phyloP scores from a whole-genome alignment of 2,888 invertebrate species.

The Orthosia gracilis region DNA sequence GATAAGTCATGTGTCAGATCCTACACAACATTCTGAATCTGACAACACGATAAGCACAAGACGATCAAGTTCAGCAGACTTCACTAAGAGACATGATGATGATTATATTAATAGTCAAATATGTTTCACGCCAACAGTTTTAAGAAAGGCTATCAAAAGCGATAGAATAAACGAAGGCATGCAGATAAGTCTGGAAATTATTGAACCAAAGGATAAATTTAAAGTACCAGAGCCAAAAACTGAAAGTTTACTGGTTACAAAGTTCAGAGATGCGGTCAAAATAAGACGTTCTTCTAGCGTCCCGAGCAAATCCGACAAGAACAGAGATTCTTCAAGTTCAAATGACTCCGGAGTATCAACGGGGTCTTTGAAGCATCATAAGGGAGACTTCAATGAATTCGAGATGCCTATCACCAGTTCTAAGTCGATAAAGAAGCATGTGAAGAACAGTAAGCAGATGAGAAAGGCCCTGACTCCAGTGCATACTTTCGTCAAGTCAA shows the following conservation, averaged over 20 bases:
- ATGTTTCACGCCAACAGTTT: slow-evolving; percentile 86
- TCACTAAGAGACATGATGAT: slow-evolving; percentile 91
- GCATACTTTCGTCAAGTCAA: slow-evolving; percentile 92
- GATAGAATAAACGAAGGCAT: slow-evolving; percentile 84
- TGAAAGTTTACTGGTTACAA: slow-evolving; percentile 84
- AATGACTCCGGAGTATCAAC: slow-evolving; percentile 94
- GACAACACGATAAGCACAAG: slow-evolving; percentile 86
- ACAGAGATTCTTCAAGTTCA: slow-evolving; percentile 93
- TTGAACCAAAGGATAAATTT: slow-evolving; percentile 80
- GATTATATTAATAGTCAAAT: slow-evolving; percentile 82
- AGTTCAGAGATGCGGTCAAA: slow-evolving; percentile 91
- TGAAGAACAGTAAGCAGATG: slow-evolving; percentile 86
- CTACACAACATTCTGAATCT: slow-evolving; percentile 85
- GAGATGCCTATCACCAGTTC: slow-evolving; percentile 90
- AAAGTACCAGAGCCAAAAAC: slow-evolving; percentile 86
- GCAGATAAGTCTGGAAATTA: slow-evolving; percentile 72
- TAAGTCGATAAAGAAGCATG: slow-evolving; percentile 86
- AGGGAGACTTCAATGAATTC: slow-evolving; percentile 91
- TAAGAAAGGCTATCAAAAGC: slow-evolving; percentile 83
- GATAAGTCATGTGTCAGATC: slow-evolving; percentile 89
- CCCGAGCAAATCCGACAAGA: slow-evolving; percentile 93
- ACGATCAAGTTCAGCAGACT: slow-evolving; percentile 92
- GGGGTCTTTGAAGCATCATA: slow-evolving; percentile 92
- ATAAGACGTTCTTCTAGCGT: slow-evolving; percentile 93
- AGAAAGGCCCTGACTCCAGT: slow-evolving; percentile 85